Evolutionary conservation across 2,113 vertebrate genomes (phyloP), one percentile per base, ranked within the genome.

Genomic region (Colaptes auratus): DNA sequence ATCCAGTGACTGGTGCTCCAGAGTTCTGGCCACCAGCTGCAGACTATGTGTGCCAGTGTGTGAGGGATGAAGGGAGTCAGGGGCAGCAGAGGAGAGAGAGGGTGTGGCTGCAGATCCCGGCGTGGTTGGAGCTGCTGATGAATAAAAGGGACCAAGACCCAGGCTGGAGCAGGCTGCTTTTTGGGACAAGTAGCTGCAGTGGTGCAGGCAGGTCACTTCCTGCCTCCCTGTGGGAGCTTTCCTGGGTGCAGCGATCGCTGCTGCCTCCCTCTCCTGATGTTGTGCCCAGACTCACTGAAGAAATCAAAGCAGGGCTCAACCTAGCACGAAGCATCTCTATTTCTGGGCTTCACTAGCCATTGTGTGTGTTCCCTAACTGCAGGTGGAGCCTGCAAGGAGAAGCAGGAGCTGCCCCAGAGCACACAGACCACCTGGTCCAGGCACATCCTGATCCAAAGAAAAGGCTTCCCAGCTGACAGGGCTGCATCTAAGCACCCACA

Each of bases 31-130:
- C 76, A 89, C 36, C 80, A 73, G 59, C 61, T 88, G 75, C 42
- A 80, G 55, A 3, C 17, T 25, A 4, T 0, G 1, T 13, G 18
- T 71, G 39, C 44, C 44, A 50, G 31, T 0, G 3, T 33, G 44
- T 3, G 61, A 53, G 59, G 42, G 73, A 82, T 3, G 5, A 23
- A 58, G 53, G 1, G 3, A 86, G 5, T 7, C 58, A 66, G 75
- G 2, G 2, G 30, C 44, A 84, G n/a, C 7, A 44, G 33, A n/a
- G 33, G 28, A 50, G 9, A 42, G 33, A 44, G 27, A 66, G 3
- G 6, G 89, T 81, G 39, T 21, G 63, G 61, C 27, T 77, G 27
- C 28, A 55, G 19, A 52, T n/a, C 9, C 35, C 58, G 42, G 21
- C 6, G 10, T 6, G 33, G 35, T 50, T 30, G 39, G 19, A 28